These are phyloP conservation scores for Eristalis intricaria DNA, from an alignment of 2,888 invertebrate species.

Conservation along the genomic window DNA sequence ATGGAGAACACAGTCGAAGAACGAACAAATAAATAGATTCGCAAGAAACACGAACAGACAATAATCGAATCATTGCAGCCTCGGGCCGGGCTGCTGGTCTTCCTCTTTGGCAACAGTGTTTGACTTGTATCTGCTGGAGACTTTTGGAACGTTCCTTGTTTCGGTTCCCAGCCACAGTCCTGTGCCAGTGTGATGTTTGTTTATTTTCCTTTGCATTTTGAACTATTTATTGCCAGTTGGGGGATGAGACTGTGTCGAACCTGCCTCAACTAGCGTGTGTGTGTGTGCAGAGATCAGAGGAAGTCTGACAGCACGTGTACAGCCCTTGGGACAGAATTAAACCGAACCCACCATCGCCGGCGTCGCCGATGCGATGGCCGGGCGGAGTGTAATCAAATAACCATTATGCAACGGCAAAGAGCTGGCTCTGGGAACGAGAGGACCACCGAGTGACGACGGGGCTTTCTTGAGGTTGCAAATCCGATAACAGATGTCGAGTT, in stretches of 20 bases:
- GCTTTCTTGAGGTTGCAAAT: not conserved
- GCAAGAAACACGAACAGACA: constrained; percentile 30
- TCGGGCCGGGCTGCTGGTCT: not conserved
- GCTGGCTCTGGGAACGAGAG: not conserved
- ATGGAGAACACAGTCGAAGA: not conserved
- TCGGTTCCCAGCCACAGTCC: not conserved
- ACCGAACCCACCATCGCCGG: not conserved
- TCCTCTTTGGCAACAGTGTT: not conserved
- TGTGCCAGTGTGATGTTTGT: constrained; percentile 15
- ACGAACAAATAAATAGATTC: not conserved
- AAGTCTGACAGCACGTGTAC: constrained; percentile 20
- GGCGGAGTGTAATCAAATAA: constrained; percentile 32
- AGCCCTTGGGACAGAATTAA: not conserved
- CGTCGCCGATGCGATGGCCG: not conserved
- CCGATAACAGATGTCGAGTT: not conserved
- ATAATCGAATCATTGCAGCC: constrained; percentile 32
- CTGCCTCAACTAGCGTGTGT: constrained; percentile 39
- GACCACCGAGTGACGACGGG: not conserved
- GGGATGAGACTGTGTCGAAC: constrained; percentile 15
- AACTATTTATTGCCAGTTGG: constrained; percentile 33
- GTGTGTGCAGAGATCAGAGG: not conserved
- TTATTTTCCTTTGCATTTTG: constrained; percentile 43
- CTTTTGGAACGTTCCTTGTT: not conserved
- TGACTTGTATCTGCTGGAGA: constrained; percentile 16
- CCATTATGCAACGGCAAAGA: not conserved